These are phyloP conservation scores for Polypedilum pembai DNA, from an alignment of 1,140 invertebrate genomes.

Conservation along the genomic window DNA sequence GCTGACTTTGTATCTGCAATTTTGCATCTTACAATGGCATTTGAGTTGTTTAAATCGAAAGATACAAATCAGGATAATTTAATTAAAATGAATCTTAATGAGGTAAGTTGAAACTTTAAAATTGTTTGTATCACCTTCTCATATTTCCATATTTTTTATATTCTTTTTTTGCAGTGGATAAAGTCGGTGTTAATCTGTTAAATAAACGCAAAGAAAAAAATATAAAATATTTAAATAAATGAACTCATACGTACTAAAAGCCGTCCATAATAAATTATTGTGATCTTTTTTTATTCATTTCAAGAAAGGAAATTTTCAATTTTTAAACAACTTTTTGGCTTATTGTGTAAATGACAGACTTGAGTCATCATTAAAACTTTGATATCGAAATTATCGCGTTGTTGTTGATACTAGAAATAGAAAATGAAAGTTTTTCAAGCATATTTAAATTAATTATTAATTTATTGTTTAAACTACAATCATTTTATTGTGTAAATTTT, in stretches of 20 bases:
- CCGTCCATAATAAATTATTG: background rate
- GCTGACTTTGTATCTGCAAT: slow-evolving; percentile 88
- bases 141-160: background rate
- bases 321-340: too few species aligned
- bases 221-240: background rate
- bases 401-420: too few species aligned
- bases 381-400: too few species aligned
- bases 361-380: too few species aligned
- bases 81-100: slow-evolving; percentile 69
- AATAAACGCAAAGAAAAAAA: slow-evolving; percentile 33
- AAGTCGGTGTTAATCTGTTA: slow-evolving; percentile 65
- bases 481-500: too few species aligned
- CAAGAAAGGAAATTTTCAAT: too few species aligned
- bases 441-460: too few species aligned
- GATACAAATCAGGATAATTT: slow-evolving; percentile 74
- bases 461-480: too few species aligned
- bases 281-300: too few species aligned
- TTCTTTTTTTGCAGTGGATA: slow-evolving; percentile 60
- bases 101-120: slow-evolving; percentile 39
- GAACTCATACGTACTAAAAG: slow-evolving; percentile 4
- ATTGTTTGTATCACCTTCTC: slow-evolving; percentile 31
- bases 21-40: slow-evolving; percentile 78
- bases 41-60: slow-evolving; percentile 73
- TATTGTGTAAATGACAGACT: too few species aligned
- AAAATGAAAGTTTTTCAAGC: too few species aligned